Conservation (phyloP, 2,113 vertebrate species). For the Theropithecus gelada region DNA sequence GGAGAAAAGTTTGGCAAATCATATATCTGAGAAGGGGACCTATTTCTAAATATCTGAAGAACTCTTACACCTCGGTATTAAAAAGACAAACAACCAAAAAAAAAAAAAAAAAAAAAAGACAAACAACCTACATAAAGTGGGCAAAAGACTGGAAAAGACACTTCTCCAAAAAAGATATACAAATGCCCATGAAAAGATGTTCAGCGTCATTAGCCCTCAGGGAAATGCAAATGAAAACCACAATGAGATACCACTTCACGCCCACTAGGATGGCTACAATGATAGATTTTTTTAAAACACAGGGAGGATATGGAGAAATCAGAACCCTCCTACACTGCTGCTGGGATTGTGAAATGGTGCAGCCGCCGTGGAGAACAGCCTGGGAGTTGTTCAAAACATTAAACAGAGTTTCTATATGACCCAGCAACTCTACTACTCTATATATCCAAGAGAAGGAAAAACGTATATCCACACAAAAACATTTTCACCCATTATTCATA, state of each 20-base stretch:
- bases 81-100: not conserved
- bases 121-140: not conserved
- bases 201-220: not conserved
- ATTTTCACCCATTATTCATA: not conserved
- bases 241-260: not conserved
- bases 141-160: not conserved
- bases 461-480: not conserved
- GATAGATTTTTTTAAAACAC: not conserved
- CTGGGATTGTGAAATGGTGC: not conserved
- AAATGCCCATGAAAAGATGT: not conserved
- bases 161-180: not conserved
- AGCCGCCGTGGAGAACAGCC: not conserved
- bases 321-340: not conserved
- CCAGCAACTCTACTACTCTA: not conserved
- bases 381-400: not conserved
- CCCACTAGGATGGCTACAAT: not conserved
- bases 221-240: not conserved
- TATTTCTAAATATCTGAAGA: conserved; percentile 25
- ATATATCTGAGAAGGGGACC: not conserved
- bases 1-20: not conserved
- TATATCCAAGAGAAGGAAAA: not conserved
- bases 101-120: too few relatives aligned
- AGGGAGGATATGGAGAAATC: not conserved
- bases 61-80: not conserved
- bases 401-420: not conserved